Conservation (phyloP, 2,113 vertebrate species). For the Thunnus thynnus region DNA sequence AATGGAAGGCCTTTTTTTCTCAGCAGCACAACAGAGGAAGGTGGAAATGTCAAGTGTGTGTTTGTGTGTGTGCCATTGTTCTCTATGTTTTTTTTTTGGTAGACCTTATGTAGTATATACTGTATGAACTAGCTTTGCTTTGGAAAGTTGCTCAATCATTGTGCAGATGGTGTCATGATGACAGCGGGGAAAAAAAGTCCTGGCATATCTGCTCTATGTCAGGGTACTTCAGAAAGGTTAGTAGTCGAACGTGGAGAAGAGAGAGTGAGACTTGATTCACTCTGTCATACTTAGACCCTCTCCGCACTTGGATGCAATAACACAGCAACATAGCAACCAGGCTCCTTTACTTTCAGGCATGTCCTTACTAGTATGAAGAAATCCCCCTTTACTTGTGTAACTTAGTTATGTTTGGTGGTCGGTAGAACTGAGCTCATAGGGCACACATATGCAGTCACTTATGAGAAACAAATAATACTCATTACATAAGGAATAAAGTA, state of each 20-base stretch:
- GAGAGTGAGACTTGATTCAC: conserved; percentile 57
- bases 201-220: conserved; percentile 56
- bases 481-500: conserved; percentile 34
- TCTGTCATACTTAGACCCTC: conserved; percentile 58
- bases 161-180: conserved; percentile 58
- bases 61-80: conserved; percentile 68
- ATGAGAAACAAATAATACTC: conserved; percentile 13
- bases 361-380: conserved; percentile 58
- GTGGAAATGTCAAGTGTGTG: conserved; percentile 48
- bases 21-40: conserved; percentile 57
- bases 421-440: conserved; percentile 51
- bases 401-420: conserved; percentile 37
- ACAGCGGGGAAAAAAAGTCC: conserved; percentile 60
- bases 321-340: conserved; percentile 84
- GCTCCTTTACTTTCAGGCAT: conserved; percentile 57
- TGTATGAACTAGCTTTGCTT: conserved; percentile 39
- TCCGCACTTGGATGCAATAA: conserved; percentile 74
- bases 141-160: conserved; percentile 45
- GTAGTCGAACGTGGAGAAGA: conserved; percentile 37
- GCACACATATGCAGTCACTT: conserved; percentile 29
- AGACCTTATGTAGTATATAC: conserved; percentile 5
- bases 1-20: conserved; percentile 74
- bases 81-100: conserved; percentile 43
- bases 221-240: conserved; percentile 74
- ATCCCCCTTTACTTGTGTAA: conserved; percentile 38